Evolutionary conservation across 2,797 vertebrate species (phyloP), one percentile per base, ranked within the genome.

Genomic region (Echeneis naucrates): DNA sequence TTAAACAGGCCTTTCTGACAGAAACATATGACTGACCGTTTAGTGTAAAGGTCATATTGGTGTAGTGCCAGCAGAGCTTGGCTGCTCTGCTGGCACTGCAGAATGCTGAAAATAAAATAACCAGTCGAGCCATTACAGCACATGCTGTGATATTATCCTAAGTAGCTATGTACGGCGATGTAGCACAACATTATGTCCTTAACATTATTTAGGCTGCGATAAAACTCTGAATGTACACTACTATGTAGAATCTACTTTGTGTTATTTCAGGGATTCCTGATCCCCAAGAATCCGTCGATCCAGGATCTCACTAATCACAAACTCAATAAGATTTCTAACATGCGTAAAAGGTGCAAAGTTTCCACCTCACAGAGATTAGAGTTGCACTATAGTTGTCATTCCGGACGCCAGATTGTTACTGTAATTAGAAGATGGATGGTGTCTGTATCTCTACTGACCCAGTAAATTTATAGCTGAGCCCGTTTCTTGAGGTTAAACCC

Each of bases 401-500:
- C 83, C 64, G 72, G 80, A 90, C 63, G 51, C 17, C 75, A 85
- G 78, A 78, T 78, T 83, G 83, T 57, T 55, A 4, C 78, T 81
- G 84, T 82, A 77, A 81, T 92, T 80, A 88, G 84, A 87, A 65
- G 73, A 87, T 67, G 87, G 66, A 80, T 16, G 27, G 62, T 66
- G 75, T 75, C 56, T 2, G 23, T 58, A 50, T 83, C 32, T 71
- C 62, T 26, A 35, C 48, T 51, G 63, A 75, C 63, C 57, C 47
- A 27, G 81, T 81, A 86, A 83, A 85, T 90, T 90, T 86, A 86
- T 81, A 89, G 84, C 70, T 32, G 27, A 51, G 67, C 72, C 78
- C 78, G 60, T 92, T 83, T 91, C 86, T 84, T 82, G 85, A 95
- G 94, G 95, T 95, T 96, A 95, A 94, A 84, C 87, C 94, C 82